These are phyloP conservation scores for Chloroclysta siterata DNA, from an alignment of 2,888 invertebrate genomes.

Conservation along the genomic window DNA sequence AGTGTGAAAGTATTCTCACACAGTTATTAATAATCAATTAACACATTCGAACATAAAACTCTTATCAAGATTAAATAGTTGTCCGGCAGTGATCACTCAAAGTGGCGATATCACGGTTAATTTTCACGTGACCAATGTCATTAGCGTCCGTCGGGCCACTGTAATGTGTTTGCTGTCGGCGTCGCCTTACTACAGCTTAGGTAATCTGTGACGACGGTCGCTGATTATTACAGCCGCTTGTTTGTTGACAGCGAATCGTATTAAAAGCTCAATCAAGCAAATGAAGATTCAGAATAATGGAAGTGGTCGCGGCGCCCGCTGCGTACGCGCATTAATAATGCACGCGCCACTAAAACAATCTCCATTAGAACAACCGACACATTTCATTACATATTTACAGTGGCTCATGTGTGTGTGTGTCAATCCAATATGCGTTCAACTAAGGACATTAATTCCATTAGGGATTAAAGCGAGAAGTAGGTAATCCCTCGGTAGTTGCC, in stretches of 20 bases:
- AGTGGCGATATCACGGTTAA: conserved; percentile 66
- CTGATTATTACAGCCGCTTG: conserved; percentile 76
- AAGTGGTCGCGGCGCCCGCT: conserved; percentile 71
- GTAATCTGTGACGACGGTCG: conserved; percentile 43
- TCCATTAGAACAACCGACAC: conserved; percentile 78
- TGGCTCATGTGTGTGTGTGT: conserved; percentile 50
- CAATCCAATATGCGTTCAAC: conserved; percentile 56
- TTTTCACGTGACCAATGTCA: conserved; percentile 74
- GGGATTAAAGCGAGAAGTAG: conserved; percentile 57
- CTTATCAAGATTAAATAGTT: conserved; percentile 53
- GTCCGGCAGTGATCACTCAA: conserved; percentile 55
- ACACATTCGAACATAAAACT: conserved; percentile 40
- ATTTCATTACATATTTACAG: conserved; percentile 72
- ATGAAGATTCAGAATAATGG: conserved; percentile 84
- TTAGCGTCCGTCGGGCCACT: conserved; percentile 60
- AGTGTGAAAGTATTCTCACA: neutral
- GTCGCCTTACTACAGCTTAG: conserved; percentile 44
- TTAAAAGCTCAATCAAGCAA: conserved; percentile 85
- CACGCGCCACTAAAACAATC: conserved; percentile 80
- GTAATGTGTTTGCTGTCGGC: conserved; percentile 68
- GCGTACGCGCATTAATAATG: conserved; percentile 85
- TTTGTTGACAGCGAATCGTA: conserved; percentile 79
- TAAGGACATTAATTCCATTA: conserved; percentile 55
- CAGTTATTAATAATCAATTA: conserved; percentile 40
- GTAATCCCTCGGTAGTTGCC: conserved; percentile 42